Base-by-base conservation (phyloP, 2,888 invertebrate genomes). In the Nemurella pictetii region DNA sequence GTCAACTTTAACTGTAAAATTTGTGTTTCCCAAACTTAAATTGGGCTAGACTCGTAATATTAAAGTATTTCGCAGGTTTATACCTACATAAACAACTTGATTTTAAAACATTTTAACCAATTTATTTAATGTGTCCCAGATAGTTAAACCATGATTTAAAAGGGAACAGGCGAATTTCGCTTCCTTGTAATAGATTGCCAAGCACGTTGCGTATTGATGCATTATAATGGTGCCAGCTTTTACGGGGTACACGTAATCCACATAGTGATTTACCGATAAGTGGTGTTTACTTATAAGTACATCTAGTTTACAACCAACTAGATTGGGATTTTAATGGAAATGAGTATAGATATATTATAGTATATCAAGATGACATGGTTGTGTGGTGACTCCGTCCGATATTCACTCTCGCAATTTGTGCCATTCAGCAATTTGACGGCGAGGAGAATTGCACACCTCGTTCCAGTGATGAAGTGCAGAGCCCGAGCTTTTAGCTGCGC, bases 371-470 rank as follows among this genome's bases (percentile, higher is more conserved):
- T 75, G 27, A 28, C 28, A 29, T 29, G 78, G 28, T 28, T 20
- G 78, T 78, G 28, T 78, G 9, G 28, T 75, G n/a, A 74, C 20
- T 26, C 27, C 25, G 26, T 26, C 7, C 7, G 77, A 9, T 26
- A 77, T 77, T 29, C 85, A 97, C 94, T 97, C 97, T 91, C 96
- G 95, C 88, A 99, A 93, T 92, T 98, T 98, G 93, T 99, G 99
- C 99, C 99, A 99, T 92, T 99, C 98, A 87, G 99, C 99, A 90
- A 99, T 98, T 93, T 99, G 99, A 87, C 99, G 95, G 88, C 98
- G 94, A 83, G 99, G 98, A 88, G 98, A 98, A 90, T 96, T 97
- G 92, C 98, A 96, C 88, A 99, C 98, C 92, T 99, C 98, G 89
- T 96, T 96, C 99, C 99, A 99, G 91, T 99, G 99, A 89, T 96